Base-by-base conservation (phyloP, 1,140 invertebrate species). In the Ephestia elutella region DNA sequence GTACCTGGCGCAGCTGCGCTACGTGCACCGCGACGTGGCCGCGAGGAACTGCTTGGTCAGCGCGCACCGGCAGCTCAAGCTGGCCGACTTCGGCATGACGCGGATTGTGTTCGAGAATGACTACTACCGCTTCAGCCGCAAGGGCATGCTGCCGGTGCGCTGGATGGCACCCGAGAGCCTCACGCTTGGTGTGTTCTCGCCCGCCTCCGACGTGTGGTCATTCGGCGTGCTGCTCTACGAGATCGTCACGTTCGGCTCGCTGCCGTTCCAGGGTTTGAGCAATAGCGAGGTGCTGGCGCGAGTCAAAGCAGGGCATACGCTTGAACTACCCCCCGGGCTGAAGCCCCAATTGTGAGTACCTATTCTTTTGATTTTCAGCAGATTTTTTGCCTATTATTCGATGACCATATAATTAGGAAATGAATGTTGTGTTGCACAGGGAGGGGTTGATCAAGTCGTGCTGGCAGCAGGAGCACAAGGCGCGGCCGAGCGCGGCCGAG, bases 1-100 rank as follows among this genome's bases (percentile, higher is more conserved):
- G 51, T 96, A 96, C 80, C 89, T 97, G 35, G 93, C 94, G 4
- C 90, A 94, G 69, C 77, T 93, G 21, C 95, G 95, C 86, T 96
- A 95, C 80, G 95, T 97, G 18, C 96, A 97, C 78, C 93, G 95
- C 62, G 96, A 97, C 84, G 90, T 97, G 2, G 95, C 95, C 0
- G 96, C 93, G 49, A 89, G 96, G 19, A 98, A 98, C 90, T 98
- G 96, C 80, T 86, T 98, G 2, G 93, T 98, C 0, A 96, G 95
- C 78, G 92, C 93, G 4, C 92, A 93, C 60, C 91, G 94, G 57
- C 90, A 93, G 0, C 94, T 97, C 2, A 98, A 98, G 83, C 91
- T 98, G 11, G 96, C 95, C 3, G 97, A 98, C 84, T 98, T 98
- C 84, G 97, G 96, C 18, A 97, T 98, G 96, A 95, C 95, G 5